phyloP scores from a whole-genome alignment of 2,888 invertebrate genomes.

The Galeruca laticollis region DNA sequence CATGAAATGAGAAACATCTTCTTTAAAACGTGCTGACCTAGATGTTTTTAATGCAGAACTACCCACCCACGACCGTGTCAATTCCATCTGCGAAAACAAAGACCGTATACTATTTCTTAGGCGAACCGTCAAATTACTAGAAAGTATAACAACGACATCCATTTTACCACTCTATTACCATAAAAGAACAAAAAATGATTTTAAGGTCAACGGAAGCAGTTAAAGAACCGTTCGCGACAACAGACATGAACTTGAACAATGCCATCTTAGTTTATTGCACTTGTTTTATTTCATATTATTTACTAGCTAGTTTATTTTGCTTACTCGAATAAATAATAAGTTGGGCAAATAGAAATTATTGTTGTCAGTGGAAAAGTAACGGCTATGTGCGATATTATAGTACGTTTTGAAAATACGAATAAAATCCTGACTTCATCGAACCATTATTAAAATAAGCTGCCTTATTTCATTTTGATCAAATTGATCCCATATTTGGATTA shows the following conservation, averaged over 20 bases:
- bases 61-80: constrained; percentile 2
- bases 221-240: constrained; percentile 33
- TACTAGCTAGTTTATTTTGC: background rate
- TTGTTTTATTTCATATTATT: constrained; percentile 18
- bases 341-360: too few species aligned
- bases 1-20: background rate
- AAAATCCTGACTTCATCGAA: too few species aligned
- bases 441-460: too few species aligned
- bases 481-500: too few species aligned
- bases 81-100: background rate
- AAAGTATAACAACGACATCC: constrained; percentile 27
- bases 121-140: constrained; percentile 15
- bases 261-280: constrained; percentile 25
- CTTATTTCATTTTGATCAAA: too few species aligned
- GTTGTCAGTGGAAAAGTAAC: too few species aligned
- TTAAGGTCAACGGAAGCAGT: constrained; percentile 33
- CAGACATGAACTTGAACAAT: constrained; percentile 37
- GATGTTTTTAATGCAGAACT: background rate
- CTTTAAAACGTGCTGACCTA: background rate
- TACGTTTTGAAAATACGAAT: too few species aligned
- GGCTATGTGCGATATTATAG: too few species aligned
- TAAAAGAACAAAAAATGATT: constrained; percentile 26
- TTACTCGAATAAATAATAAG: too few species aligned
- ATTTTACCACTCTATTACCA: constrained; percentile 27
- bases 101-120: background rate